Conservation (phyloP, 2,797 vertebrate species). For the Thaleichthys pacificus region DNA sequence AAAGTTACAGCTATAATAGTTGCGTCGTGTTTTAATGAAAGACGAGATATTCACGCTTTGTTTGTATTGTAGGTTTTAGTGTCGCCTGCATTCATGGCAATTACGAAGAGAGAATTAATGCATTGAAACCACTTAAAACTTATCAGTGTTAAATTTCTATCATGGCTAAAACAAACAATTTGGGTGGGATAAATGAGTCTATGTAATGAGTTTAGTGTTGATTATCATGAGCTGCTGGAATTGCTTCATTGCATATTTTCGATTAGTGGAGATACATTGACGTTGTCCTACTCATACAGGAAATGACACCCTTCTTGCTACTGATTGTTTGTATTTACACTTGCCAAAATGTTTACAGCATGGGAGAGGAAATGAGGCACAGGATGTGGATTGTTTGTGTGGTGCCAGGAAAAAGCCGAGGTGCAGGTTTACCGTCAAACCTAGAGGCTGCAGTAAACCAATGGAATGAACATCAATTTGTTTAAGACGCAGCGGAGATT, state of each 20-base stretch:
- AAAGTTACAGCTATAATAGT: too few species aligned
- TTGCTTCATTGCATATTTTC: not conserved
- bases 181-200: not conserved
- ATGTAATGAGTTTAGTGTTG: not conserved
- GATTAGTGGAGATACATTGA: slow-evolving; percentile 1
- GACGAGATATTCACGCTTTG: not conserved
- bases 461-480: slow-evolving; percentile 29
- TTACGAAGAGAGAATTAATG: not conserved
- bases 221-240: not conserved
- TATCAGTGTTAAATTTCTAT: not conserved
- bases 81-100: not conserved
- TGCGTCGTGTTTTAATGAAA: not conserved
- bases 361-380: slow-evolving; percentile 42
- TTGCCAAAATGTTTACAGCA: slow-evolving; percentile 36
- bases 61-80: not conserved
- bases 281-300: slow-evolving; percentile 8
- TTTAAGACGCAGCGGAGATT: slow-evolving; percentile 45
- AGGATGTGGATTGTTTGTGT: slow-evolving; percentile 34
- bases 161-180: not conserved
- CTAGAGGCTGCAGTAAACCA: slow-evolving; percentile 21
- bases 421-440: slow-evolving; percentile 1
- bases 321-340: slow-evolving; percentile 37
- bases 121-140: not conserved
- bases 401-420: not conserved
- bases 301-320: slow-evolving; percentile 1